These are phyloP conservation scores for Trachops cirrhosus DNA, from an alignment of 2,797 vertebrate genomes.

Conservation along the genomic window DNA sequence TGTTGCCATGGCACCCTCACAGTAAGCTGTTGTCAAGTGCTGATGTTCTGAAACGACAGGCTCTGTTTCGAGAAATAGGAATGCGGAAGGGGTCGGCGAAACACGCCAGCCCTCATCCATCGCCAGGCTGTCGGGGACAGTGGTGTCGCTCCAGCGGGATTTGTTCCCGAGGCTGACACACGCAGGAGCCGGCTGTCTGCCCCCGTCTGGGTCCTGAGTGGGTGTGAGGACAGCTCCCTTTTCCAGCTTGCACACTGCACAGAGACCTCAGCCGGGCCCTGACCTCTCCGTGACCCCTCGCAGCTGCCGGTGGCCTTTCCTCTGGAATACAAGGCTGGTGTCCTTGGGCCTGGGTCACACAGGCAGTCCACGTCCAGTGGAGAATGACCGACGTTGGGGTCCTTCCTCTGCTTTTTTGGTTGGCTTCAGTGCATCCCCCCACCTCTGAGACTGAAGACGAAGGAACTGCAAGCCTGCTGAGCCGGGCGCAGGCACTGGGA, in stretches of 20 bases:
- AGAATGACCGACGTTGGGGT: background rate
- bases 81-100: background rate
- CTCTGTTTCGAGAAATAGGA: constrained; percentile 16
- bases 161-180: background rate
- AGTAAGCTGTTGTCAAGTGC: constrained; percentile 41
- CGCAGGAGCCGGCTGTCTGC: background rate
- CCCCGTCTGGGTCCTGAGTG: background rate
- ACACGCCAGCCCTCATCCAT: background rate
- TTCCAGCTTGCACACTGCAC: background rate
- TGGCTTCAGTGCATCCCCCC: background rate
- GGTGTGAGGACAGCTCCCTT: background rate
- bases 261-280: background rate
- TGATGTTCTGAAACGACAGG: constrained; percentile 44
- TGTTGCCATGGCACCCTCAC: constrained; percentile 49
- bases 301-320: fast-evolving
- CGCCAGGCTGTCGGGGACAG: too few relatives aligned
- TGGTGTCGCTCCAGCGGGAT: background rate
- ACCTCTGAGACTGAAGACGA: background rate
- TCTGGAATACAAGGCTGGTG: too few relatives aligned
- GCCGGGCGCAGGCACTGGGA: background rate
- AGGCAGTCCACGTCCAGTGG: too few relatives aligned
- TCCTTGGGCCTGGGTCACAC: too few relatives aligned
- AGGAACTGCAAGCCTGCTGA: background rate
- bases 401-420: background rate
- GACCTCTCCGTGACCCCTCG: background rate